Evolutionary conservation across 64 coral and sea anemone species (phyloP), one percentile per base, ranked within the genome.

Genomic region (Trachythela sp.): DNA sequence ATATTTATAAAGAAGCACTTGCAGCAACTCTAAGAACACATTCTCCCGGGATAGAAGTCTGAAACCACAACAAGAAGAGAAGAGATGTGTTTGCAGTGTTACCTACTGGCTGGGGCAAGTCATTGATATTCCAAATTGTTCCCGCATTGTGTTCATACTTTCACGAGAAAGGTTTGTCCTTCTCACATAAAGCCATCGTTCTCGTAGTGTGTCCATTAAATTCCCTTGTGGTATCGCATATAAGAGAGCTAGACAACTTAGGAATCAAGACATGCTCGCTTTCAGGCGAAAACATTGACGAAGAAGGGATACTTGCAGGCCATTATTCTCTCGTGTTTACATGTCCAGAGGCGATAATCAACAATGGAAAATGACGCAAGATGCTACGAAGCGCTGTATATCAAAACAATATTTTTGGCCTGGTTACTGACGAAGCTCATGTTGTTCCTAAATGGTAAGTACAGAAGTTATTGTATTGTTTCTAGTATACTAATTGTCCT

Each of bases 71-170:
- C 86, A 88, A 88, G 86, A 85, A 84, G 83, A 72, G 91, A 84
- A 84, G 83, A 59, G 86, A 88, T 88, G 80, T 89, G 13, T 88
- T 92, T 84, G 91, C 51, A 70, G 86, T 92, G n/a, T 59, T 92
- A 8, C 86, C 87, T 32, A 85, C 91, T 85, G 91, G 91, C 39
- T 88, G 83, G n/a, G 91, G 91, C 13, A 92, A 92, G 45, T 92
- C 86, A 1, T 85, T 92, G 76, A 89, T 92, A 68, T 92, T 92
- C 64, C 91, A 92, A 88, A 49, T 92, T 39, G 49, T 92, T 59
- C 86, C 91, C 48, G 52, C 29, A 13, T 54, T 92, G 50, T 84
- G 77, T 32, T 40, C 70, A 20, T 88, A 88, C 48, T 39, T 88
- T 39, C 71, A 88, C 77, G 51, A 31, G 36, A 52, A 83, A 84